Percentiles rank a stretch among this genome's conserved stretches.
Conservation (phyloP, 2,797 vertebrate species). For the Heterohyrax brucei region DNA sequence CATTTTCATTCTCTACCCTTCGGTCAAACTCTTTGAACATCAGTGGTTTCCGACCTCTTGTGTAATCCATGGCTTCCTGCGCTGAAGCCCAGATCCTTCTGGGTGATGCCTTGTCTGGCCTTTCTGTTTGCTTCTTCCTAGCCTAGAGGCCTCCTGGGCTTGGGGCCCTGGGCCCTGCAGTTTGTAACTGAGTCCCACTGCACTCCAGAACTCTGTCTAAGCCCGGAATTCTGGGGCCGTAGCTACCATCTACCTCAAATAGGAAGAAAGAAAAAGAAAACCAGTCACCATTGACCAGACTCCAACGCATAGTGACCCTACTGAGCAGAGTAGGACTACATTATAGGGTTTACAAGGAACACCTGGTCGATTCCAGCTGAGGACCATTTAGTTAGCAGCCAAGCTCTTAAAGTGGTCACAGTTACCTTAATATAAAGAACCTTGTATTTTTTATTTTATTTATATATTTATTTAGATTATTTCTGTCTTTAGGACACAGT, state of each 20-base stretch:
- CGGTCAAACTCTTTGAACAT: not conserved
- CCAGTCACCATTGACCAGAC: no score
- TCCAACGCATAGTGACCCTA: no score
- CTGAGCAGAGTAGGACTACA: no score
- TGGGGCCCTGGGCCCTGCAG: not conserved
- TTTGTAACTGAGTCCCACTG: rapidly evolving
- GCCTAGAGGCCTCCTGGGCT: not conserved
- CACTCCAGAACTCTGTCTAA: no score
- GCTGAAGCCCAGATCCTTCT: not conserved
- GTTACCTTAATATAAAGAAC: not conserved
- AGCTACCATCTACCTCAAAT: not conserved
- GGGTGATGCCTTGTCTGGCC: not conserved
- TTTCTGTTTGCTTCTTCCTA: not conserved
- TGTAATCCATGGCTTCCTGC: not conserved
- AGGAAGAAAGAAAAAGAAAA: not conserved
- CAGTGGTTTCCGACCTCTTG: not conserved
- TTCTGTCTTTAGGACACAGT: not conserved
- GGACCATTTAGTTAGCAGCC: no score
- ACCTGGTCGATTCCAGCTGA: no score
- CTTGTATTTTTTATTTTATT: not conserved
- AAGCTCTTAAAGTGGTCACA: not conserved
- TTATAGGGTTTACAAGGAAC: no score
- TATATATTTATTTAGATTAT: not conserved
- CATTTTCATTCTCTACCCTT: not conserved
- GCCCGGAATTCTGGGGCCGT: not conserved